These are phyloP conservation scores for Grapholita molesta DNA, from an alignment of 1,140 invertebrate genomes.

Conservation along the genomic window DNA sequence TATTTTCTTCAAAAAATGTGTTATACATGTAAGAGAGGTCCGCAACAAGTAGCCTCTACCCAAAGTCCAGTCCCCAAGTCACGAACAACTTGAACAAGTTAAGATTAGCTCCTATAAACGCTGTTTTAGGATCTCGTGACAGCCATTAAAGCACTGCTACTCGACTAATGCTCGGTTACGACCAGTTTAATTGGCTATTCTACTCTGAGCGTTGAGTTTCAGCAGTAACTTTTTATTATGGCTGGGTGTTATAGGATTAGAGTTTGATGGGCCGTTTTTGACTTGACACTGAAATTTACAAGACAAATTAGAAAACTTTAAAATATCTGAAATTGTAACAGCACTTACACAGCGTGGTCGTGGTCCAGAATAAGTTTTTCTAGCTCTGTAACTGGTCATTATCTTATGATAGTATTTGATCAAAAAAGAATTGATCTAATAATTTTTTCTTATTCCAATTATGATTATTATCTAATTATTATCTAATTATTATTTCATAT, in stretches of 20 bases:
- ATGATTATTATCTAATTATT: too few species aligned
- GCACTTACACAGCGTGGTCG: too few species aligned
- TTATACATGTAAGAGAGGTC: too few species aligned
- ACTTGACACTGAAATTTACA: not conserved
- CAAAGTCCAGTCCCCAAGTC: not conserved
- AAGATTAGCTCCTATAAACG: not conserved
- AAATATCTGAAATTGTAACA: too few species aligned
- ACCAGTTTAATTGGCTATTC: conserved; percentile 11
- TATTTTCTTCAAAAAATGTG: too few species aligned
- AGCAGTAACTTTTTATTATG: conserved; percentile 1
- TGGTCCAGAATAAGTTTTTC: too few species aligned
- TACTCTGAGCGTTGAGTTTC: conserved; percentile 6
- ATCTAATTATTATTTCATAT: too few species aligned
- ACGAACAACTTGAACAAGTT: not conserved
- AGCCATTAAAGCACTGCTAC: not conserved
- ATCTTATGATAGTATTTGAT: too few species aligned
- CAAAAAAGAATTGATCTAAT: too few species aligned
- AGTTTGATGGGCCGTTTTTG: not conserved
- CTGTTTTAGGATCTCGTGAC: conserved; percentile 10
- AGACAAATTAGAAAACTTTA: not conserved
- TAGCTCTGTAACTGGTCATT: too few species aligned
- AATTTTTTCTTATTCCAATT: too few species aligned
- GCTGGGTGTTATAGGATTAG: not conserved
- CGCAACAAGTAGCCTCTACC: too few species aligned
- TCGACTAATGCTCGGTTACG: conserved; percentile 8